Percentiles rank a stretch among this genome's conserved stretches.
These are phyloP conservation scores for Dasypogon diadema DNA, from an alignment of 2,888 invertebrate species.

Conservation along the genomic window DNA sequence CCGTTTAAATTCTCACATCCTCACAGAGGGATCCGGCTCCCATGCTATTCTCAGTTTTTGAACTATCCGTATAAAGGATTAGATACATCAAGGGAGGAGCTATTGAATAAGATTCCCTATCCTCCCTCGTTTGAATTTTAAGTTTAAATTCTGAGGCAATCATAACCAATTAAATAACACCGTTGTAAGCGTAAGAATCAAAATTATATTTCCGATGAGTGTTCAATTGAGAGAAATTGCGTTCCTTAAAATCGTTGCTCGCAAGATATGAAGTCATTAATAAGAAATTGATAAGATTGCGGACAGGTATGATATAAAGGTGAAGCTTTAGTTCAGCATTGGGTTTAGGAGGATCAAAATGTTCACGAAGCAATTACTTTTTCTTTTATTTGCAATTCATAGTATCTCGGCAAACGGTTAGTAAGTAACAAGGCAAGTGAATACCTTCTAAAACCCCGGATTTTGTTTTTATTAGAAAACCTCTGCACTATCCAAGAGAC, in stretches of 20 bases:
- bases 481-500: slow-evolving; percentile 60
- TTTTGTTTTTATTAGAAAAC: slow-evolving; percentile 28
- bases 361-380: not conserved
- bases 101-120: no score
- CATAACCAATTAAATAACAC: no score
- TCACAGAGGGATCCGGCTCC: no score
- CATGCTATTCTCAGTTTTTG: no score
- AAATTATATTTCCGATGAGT: no score
- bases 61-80: no score
- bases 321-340: not conserved
- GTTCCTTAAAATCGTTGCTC: not conserved
- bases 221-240: not conserved
- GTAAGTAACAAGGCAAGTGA: not conserved
- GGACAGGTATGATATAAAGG: not conserved
- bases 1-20: no score
- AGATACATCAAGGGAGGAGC: no score
- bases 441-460: not conserved
- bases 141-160: no score
- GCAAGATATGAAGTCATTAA: not conserved
- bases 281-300: not conserved
- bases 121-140: no score
- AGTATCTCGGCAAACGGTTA: not conserved
- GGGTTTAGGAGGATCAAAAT: not conserved
- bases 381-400: not conserved
- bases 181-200: no score